A percentile compares a stretch with the other conserved stretches of the same genome.
Evolutionary conservation across 64 coral and sea anemone genomes (phyloP).

Genomic region (Acropora tenuis): DNA sequence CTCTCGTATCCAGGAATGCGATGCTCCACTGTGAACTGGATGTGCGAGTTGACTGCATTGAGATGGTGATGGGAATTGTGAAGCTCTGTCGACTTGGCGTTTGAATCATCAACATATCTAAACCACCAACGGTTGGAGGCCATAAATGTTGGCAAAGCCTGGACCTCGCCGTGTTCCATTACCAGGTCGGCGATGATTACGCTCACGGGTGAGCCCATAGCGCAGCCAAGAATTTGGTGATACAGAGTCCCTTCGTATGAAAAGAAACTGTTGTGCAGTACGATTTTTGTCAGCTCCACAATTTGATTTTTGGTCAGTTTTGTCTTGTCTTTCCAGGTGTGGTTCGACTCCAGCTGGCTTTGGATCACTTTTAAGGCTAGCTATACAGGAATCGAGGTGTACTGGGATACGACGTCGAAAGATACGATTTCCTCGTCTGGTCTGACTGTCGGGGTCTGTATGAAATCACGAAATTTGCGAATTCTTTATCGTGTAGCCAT

Average conservation of each 20-base stretch:
- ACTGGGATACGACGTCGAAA: background rate
- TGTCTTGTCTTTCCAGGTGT: too few species aligned
- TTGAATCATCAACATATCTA: background rate
- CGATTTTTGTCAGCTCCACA: too few species aligned
- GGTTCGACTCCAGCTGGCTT: too few species aligned
- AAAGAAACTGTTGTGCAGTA: too few species aligned
- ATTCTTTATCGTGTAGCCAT: too few species aligned
- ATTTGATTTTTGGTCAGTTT: too few species aligned
- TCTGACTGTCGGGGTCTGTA: too few species aligned
- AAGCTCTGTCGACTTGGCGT: background rate
- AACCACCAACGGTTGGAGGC: background rate
- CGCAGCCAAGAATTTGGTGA: too few species aligned
- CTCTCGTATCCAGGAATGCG: background rate
- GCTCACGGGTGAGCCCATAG: slow-evolving; percentile 1
- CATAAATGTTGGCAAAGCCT: background rate
- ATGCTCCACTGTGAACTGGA: background rate
- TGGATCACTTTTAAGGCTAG: too few species aligned
- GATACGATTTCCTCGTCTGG: too few species aligned
- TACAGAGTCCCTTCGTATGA: too few species aligned
- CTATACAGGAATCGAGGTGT: background rate
- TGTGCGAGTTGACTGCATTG: background rate
- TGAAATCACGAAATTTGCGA: too few species aligned
- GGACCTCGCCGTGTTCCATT: background rate
- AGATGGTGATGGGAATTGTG: background rate
- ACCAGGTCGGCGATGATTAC: background rate